Percentiles rank a stretch among this genome's conserved stretches.
Conservation (phyloP, 2,888 invertebrate genomes). For the Gymnosoma rotundatum region DNA sequence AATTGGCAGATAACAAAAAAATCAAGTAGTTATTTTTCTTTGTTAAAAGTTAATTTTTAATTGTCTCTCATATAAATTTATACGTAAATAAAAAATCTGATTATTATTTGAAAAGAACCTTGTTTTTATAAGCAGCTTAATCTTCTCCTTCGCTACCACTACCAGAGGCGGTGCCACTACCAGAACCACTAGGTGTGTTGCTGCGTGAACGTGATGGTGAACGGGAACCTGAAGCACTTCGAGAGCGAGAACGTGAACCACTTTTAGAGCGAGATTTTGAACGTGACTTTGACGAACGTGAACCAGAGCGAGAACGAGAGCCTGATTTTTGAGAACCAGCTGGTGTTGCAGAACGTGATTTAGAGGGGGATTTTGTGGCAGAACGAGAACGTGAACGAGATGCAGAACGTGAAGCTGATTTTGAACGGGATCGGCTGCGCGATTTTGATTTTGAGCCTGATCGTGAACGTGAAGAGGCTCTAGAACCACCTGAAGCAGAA, state of each 20-base stretch:
- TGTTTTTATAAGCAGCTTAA: constrained; percentile 28
- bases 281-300: constrained; percentile 71
- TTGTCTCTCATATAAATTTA: constrained; percentile 39
- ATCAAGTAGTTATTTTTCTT: constrained; percentile 19
- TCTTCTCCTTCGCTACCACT: constrained; percentile 79
- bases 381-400: constrained; percentile 65
- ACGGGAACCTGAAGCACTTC: constrained; percentile 75
- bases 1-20: constrained; percentile 74
- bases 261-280: constrained; percentile 72
- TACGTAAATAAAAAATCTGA: constrained; percentile 48
- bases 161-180: constrained; percentile 73
- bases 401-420: constrained; percentile 47
- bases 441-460: constrained; percentile 68
- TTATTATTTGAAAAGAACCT: background rate
- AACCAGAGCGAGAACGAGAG: constrained; percentile 73
- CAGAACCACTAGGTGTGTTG: constrained; percentile 77
- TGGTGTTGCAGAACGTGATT: constrained; percentile 69
- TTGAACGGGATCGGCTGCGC: constrained; percentile 62
- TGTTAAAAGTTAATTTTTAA: constrained; percentile 17
- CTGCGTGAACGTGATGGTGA: constrained; percentile 82
- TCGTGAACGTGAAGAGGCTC: constrained; percentile 67
- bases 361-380: constrained; percentile 52
- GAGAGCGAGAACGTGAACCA: constrained; percentile 69
- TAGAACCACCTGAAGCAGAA: constrained; percentile 75
- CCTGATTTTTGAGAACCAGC: constrained; percentile 73